A percentile compares a stretch with the other conserved stretches of the same genome.
Evolutionary conservation across 2,113 vertebrate species (phyloP).

Genomic region (Heteronetta atricapilla): DNA sequence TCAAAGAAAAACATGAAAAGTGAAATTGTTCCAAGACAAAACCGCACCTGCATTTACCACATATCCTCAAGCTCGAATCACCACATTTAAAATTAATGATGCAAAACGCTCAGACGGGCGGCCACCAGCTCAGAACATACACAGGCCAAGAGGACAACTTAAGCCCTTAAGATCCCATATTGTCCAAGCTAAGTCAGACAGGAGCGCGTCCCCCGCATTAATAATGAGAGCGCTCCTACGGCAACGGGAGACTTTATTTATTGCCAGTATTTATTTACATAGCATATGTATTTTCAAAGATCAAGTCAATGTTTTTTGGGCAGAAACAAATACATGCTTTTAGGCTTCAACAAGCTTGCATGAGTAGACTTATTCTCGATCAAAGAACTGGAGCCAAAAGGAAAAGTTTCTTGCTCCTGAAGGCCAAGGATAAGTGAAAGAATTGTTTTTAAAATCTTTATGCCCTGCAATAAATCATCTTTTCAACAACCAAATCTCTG

Average conservation of each 20-base stretch:
- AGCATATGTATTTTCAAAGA: not conserved
- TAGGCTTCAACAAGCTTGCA: conserved; percentile 34
- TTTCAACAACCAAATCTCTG: conserved; percentile 71
- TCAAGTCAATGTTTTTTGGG: conserved; percentile 28
- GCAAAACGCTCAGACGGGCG: not conserved
- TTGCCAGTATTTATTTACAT: conserved; percentile 20
- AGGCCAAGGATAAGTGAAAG: conserved; percentile 63
- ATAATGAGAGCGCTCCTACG: not conserved
- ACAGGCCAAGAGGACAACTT: not conserved
- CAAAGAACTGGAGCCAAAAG: conserved; percentile 45
- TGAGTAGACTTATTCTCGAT: conserved; percentile 49
- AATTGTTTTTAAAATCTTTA: conserved; percentile 70
- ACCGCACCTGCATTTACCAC: not conserved
- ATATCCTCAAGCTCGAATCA: not conserved
- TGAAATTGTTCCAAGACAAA: not conserved
- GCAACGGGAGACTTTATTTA: not conserved
- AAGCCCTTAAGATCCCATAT: not conserved
- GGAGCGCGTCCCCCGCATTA: not conserved
- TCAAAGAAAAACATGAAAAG: not conserved
- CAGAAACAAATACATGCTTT: conserved; percentile 32
- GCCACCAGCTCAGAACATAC: not conserved
- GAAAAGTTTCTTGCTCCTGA: conserved; percentile 57
- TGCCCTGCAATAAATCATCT: conserved; percentile 69
- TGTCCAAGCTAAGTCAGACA: not conserved
- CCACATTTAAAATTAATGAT: not conserved